Evolutionary conservation across 2,888 invertebrate genomes (phyloP), one percentile per base, ranked within the genome.

Genomic region (Clusia tigrina): DNA sequence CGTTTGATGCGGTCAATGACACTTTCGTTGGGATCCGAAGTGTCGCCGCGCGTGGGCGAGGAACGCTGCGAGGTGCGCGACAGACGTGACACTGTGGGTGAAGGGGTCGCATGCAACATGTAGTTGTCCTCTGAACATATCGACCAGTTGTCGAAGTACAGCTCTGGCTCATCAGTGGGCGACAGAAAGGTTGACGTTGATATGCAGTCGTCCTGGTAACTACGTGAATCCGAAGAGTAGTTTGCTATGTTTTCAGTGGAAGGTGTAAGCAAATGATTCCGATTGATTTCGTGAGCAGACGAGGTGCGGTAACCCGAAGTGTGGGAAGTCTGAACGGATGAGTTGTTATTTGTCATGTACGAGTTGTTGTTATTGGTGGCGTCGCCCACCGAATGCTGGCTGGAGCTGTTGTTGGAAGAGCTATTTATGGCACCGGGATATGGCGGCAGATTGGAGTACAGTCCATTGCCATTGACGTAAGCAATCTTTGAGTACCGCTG

Each of bases 1-100:
- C 95, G 87, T 71, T 93, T 87, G 74, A 95, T 95, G 74, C 95
- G 87, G 77, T 95, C 95, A 58, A 90, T 90, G 48, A 95, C 90
- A 64, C 93, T 93, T 77, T 93, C 93, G 62, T 83, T 85, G 54
- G 86, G 86, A 69, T 87, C 86, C 1, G 80, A 78, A 48, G 75
- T 74, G 54, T 79, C 81, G 2, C 77, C 77, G 37, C 81, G 81
- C 1, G 82, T 80, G 24, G 82, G 80, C 22, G 81, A 77, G 0
- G 80, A 81, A 1, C 78, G 71, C 83, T 88, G 78, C 67, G 87
- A 80, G 74, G 86, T 74, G 81, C 86, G 68, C 73, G 83, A 73
- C 76, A 85, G 71, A 72, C 83, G 75, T 69, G 84, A 76, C 0
- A 81, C 79, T 9, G 80, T 82, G 15, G 83, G 83, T 17, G 81